Percentiles rank a stretch among this genome's conserved stretches.
These are phyloP conservation scores for Andricus quercusramuli DNA, from an alignment of 2,888 invertebrate species.

Conservation along the genomic window DNA sequence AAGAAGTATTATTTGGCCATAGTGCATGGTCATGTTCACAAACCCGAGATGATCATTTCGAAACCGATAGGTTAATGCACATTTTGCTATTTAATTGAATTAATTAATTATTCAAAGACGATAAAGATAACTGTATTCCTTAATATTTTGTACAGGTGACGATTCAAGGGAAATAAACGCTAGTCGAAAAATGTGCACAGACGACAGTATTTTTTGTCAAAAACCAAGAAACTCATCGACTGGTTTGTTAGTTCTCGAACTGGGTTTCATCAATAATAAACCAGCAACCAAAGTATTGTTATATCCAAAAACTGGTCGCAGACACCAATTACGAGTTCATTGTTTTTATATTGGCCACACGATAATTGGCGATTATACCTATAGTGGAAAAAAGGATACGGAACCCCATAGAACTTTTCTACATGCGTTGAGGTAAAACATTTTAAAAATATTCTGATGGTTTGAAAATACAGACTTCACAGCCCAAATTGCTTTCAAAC, in stretches of 20 bases:
- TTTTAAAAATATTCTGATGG: neutral
- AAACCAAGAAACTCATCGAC: slow-evolving; percentile 83
- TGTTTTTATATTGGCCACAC: slow-evolving; percentile 87
- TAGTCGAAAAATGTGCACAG: slow-evolving; percentile 83
- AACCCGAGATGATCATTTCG: slow-evolving; percentile 81
- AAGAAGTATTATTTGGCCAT: slow-evolving; percentile 89
- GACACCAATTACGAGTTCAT: slow-evolving; percentile 90
- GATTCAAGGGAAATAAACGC: slow-evolving; percentile 80
- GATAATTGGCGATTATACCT: slow-evolving; percentile 90
- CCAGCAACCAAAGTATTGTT: slow-evolving; percentile 86
- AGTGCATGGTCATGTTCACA: slow-evolving; percentile 84
- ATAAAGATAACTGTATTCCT: slow-evolving; percentile 20
- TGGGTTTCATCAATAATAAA: slow-evolving; percentile 82
- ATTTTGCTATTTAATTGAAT: neutral
- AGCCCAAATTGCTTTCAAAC: too few relatives aligned
- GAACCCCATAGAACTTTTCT: slow-evolving; percentile 87
- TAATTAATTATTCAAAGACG: neutral
- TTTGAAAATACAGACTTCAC: too few relatives aligned
- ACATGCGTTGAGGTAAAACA: slow-evolving; percentile 84
- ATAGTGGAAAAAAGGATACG: slow-evolving; percentile 84
- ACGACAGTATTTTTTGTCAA: slow-evolving; percentile 78
- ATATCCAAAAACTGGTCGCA: slow-evolving; percentile 88
- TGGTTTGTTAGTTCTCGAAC: slow-evolving; percentile 83
- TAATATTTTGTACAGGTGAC: slow-evolving; percentile 78
- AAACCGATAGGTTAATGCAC: slow-evolving; percentile 82